These are phyloP conservation scores for Sinelater perroti DNA, from an alignment of 2,888 invertebrate genomes.

Conservation along the genomic window DNA sequence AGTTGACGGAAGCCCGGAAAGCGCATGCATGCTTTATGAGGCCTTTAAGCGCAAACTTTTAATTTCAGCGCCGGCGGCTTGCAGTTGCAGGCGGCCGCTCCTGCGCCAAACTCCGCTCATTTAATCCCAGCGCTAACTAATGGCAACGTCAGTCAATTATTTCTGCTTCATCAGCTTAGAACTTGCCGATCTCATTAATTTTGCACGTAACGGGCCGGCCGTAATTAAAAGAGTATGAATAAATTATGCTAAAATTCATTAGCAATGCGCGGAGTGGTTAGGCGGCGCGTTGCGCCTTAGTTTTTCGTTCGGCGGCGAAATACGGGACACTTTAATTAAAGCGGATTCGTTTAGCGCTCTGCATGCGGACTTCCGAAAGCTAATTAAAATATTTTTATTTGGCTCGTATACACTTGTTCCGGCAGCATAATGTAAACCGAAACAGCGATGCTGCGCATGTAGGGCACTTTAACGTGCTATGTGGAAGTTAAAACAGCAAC, in stretches of 20 bases:
- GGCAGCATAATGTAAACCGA: neutral
- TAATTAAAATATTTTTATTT: slow-evolving; percentile 5
- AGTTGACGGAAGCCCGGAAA: no score
- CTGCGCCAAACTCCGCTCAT: slow-evolving; percentile 30
- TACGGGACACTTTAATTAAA: slow-evolving; percentile 8
- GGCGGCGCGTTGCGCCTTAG: slow-evolving; percentile 13
- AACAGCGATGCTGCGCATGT: neutral
- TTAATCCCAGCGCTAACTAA: slow-evolving; percentile 36
- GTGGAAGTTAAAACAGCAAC: no score
- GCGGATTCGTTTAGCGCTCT: neutral
- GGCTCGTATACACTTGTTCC: neutral
- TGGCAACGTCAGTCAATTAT: slow-evolving; percentile 42
- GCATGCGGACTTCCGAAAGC: neutral
- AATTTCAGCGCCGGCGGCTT: slow-evolving; percentile 22
- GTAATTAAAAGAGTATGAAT: slow-evolving; percentile 50
- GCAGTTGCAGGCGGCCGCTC: slow-evolving; percentile 17
- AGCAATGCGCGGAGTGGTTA: slow-evolving; percentile 40
- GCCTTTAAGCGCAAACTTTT: slow-evolving; percentile 14
- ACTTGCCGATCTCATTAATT: slow-evolving; percentile 47
- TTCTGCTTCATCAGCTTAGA: slow-evolving; percentile 42
- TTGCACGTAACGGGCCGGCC: slow-evolving; percentile 43
- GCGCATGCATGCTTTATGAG: slow-evolving; percentile 4
- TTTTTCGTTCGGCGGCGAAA: slow-evolving; percentile 13
- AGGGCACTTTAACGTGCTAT: no score
- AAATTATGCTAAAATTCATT: slow-evolving; percentile 46